phyloP scores from a whole-genome alignment of 1,140 invertebrate genomes.

The Monochamus saltuarius region DNA sequence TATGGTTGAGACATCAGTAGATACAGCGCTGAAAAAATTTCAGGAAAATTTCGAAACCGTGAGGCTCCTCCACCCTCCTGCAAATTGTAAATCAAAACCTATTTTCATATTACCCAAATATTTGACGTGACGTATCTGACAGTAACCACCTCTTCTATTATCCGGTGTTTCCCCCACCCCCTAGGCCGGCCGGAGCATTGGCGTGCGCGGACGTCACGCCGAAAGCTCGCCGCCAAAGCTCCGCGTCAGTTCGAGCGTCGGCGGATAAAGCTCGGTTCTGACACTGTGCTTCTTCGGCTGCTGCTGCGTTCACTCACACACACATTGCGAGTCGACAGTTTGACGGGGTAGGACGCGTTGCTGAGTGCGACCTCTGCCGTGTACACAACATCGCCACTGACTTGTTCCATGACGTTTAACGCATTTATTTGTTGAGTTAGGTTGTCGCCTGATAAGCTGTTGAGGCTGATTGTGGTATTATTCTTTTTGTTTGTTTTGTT shows the following conservation, averaged over 20 bases:
- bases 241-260: neutral
- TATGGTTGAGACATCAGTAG: too few relatives aligned
- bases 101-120: conserved; percentile 24
- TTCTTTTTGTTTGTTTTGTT: conserved; percentile 14
- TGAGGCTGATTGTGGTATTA: conserved; percentile 1
- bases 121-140: conserved; percentile 30
- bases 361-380: neutral
- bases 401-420: neutral
- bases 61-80: too few relatives aligned
- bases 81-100: conserved; percentile 18
- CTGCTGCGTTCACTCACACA: neutral
- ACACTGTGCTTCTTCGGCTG: too few relatives aligned
- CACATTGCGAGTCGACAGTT: conserved; percentile 26
- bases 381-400: neutral
- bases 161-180: conserved; percentile 25
- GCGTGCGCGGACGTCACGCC: conserved; percentile 17
- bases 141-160: conserved; percentile 26
- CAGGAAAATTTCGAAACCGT: too few relatives aligned
- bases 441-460: conserved; percentile 17
- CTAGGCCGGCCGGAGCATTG: conserved; percentile 18
- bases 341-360: conserved; percentile 3
- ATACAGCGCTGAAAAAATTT: too few relatives aligned
- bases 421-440: conserved; percentile 10
- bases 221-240: conserved; percentile 21
- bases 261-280: too few relatives aligned